These are phyloP conservation scores for Celastrina argiolus DNA, from an alignment of 2,888 invertebrate genomes.

Conservation along the genomic window DNA sequence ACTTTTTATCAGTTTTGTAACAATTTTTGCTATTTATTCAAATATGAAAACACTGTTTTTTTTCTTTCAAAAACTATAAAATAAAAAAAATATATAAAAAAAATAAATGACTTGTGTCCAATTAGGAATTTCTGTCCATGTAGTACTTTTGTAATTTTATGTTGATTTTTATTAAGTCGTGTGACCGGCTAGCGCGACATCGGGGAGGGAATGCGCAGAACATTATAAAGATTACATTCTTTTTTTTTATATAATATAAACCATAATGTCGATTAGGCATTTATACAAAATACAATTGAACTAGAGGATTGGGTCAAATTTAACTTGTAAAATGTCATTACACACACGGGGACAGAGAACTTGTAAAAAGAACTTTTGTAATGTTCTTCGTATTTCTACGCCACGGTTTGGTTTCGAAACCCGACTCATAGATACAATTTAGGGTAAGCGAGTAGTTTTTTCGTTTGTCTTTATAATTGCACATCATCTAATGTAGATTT, in stretches of 20 bases:
- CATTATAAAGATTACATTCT: background rate
- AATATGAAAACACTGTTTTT: background rate
- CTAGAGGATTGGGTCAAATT: no score
- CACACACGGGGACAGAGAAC: no score
- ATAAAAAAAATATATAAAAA: background rate
- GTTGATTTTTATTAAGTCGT: background rate
- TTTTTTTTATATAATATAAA: no score
- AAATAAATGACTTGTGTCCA: background rate
- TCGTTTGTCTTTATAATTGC: slow-evolving; percentile 25
- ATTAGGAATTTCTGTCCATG: background rate
- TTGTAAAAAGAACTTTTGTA: no score
- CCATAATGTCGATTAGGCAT: no score
- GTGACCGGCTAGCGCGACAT: slow-evolving; percentile 9
- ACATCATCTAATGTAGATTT: background rate
- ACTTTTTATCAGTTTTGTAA: background rate
- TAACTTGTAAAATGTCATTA: no score
- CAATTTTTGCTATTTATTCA: background rate
- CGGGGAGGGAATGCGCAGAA: background rate
- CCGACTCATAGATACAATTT: slow-evolving; percentile 63
- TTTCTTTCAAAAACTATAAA: background rate
- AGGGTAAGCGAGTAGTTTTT: slow-evolving; percentile 41
- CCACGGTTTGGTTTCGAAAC: slow-evolving; percentile 40
- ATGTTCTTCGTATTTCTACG: background rate
- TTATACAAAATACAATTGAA: no score
- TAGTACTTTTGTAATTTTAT: background rate